Percentiles rank a stretch among this genome's conserved stretches.
Evolutionary conservation across 1,140 invertebrate species (phyloP).

Genomic region (Linepithema humile): DNA sequence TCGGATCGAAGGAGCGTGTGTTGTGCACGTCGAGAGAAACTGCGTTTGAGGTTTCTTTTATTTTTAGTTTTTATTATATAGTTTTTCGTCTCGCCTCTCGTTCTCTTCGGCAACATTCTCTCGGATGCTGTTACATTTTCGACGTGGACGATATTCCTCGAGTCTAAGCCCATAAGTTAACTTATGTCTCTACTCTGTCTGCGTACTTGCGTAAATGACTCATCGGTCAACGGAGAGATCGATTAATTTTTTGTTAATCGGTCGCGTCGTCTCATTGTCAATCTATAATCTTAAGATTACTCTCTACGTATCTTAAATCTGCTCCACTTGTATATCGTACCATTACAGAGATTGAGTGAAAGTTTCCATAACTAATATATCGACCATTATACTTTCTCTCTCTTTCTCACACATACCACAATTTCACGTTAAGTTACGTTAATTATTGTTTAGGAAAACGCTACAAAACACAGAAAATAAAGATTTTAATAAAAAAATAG

Average conservation of each 20-base stretch:
- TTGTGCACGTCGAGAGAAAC: conserved; percentile 30
- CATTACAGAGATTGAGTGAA: conserved; percentile 59
- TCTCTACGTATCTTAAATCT: conserved; percentile 61
- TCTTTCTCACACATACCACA: conserved; percentile 36
- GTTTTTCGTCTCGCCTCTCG: neutral
- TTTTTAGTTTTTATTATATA: neutral
- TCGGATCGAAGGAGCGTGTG: conserved; percentile 21
- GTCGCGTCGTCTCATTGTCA: conserved; percentile 60
- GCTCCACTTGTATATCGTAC: conserved; percentile 54
- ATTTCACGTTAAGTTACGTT: conserved; percentile 77
- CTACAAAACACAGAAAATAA: conserved; percentile 77
- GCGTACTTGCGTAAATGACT: conserved; percentile 55
- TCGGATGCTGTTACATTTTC: neutral
- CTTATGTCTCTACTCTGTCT: conserved; percentile 43
- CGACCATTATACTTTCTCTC: conserved; percentile 42
- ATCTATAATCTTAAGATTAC: conserved; percentile 68
- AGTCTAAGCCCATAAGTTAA: conserved; percentile 57
- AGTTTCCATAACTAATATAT: conserved; percentile 61
- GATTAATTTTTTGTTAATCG: conserved; percentile 49
- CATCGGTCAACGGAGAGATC: conserved; percentile 34
- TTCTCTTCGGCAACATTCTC: neutral
- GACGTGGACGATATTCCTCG: conserved; percentile 42
- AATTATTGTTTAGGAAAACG: conserved; percentile 78
- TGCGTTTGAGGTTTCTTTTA: conserved; percentile 1
- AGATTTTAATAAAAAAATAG: conserved; percentile 75